Base-by-base conservation (phyloP, 2,113 vertebrate genomes). In the Centropus unirufus region DNA sequence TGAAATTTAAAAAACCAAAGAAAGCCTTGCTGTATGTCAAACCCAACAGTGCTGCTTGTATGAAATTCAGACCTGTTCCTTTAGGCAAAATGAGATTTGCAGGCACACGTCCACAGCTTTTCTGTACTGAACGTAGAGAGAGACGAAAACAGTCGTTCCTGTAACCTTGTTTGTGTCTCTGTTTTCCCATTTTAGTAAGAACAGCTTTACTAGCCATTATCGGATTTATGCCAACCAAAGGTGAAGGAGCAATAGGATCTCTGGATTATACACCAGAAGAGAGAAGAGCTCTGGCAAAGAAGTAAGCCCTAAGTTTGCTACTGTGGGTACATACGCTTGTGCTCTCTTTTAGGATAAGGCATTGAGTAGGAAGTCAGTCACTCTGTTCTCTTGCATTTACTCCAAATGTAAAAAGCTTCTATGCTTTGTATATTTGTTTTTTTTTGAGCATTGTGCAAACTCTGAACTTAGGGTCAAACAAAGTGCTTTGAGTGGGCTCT, bases 191-290 rank as follows among this genome's bases (percentile, higher is more conserved):
- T 98, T 94, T 91, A 99, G 99, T 99, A 90, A 98, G 99, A 95
- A 99, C 99, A 22, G 99, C 99, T 52, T 98, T 99, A 69, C 98
- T 99, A 96, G 99, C 99, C 69, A 99, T 99, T 89, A 99, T 99
- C 84, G 99, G 99, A 96, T 99, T 99, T 98, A 99, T 99, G 99
- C 99, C 99, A 88, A 99, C 99, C 51, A 99, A 99, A 98, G 99
- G 99, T 95, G 99, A 99, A 93, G 99, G 99, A 79, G 99, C 99
- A 67, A 99, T 99, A 95, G 99, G 99, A 97, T 99, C 99, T 96
- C 98, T 99, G 14, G 99, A 99, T 98, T 99, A 99, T 58, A 99
- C 99, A 46, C 99, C 99, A 30, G 99, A 99, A 80, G 99, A 99
- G 96, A 98, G 99, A 96, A 98, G 97, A 98, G 97, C 99, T 24